Evolutionary conservation across 2,113 vertebrate genomes (phyloP).

Genomic region (Pionites leucogaster): DNA sequence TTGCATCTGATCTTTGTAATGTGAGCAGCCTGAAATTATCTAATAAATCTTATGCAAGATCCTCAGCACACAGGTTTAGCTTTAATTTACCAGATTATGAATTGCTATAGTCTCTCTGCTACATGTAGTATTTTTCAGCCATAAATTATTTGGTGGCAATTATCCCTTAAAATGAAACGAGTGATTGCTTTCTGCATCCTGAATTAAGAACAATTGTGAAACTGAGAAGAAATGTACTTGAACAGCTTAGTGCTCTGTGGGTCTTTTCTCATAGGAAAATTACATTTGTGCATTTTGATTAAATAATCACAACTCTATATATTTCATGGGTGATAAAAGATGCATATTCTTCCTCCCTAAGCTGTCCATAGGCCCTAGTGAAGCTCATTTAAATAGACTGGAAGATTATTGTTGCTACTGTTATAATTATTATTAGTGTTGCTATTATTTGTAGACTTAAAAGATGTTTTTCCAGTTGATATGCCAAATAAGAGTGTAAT

Average conservation of each 20-base stretch:
- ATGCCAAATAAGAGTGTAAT: neutral
- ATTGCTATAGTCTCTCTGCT: slow-evolving; percentile 49
- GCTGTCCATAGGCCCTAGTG: neutral
- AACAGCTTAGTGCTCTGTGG: neutral
- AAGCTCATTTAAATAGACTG: neutral
- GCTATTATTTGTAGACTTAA: neutral
- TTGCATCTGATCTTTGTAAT: slow-evolving; percentile 72
- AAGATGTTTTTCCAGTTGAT: neutral
- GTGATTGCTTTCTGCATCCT: slow-evolving; percentile 52
- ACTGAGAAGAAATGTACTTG: neutral
- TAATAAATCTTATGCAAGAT: slow-evolving; percentile 69
- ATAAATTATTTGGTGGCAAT: slow-evolving; percentile 77
- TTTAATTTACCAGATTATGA: slow-evolving; percentile 74
- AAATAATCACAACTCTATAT: neutral
- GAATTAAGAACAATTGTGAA: slow-evolving; percentile 54
- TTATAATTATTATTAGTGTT: neutral
- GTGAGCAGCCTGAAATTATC: slow-evolving; percentile 39
- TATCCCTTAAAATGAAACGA: slow-evolving; percentile 67
- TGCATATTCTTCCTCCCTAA: neutral
- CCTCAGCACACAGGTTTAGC: slow-evolving; percentile 30
- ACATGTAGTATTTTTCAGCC: slow-evolving; percentile 33
- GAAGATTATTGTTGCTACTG: neutral
- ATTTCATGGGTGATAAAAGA: neutral
- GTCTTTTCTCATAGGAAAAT: neutral
- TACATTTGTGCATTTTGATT: neutral